Evolutionary conservation across 2,888 invertebrate genomes (phyloP).

Genomic region (Apotomis turbidana): DNA sequence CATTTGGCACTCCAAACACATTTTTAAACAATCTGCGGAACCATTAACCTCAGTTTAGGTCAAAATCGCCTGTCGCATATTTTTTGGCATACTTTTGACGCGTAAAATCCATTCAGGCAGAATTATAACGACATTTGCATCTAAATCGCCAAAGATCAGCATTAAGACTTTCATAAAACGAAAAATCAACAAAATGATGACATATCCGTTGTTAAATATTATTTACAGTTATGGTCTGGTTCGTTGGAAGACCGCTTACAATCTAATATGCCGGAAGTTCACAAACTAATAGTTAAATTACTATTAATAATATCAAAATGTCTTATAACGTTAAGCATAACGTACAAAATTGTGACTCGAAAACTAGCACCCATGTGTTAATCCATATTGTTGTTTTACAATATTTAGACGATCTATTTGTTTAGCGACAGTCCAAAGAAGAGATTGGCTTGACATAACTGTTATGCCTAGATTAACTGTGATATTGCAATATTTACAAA

Average conservation of each 20-base stretch:
- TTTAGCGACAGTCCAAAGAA: slow-evolving; percentile 30
- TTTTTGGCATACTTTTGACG: neutral
- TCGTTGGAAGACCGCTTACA: slow-evolving; percentile 3
- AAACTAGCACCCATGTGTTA: slow-evolving; percentile 42
- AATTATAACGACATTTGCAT: neutral
- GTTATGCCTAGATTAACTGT: slow-evolving; percentile 1
- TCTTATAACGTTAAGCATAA: slow-evolving; percentile 18
- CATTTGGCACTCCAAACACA: slow-evolving; percentile 16
- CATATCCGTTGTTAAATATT: neutral
- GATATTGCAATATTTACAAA: slow-evolving; percentile 9
- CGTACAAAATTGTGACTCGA: slow-evolving; percentile 36
- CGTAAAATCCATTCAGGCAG: neutral
- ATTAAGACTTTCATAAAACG: neutral
- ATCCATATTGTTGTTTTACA: slow-evolving; percentile 30
- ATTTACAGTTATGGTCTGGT: neutral
- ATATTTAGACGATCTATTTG: slow-evolving; percentile 33
- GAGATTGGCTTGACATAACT: slow-evolving; percentile 32
- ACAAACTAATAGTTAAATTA: slow-evolving; percentile 5
- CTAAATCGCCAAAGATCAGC: neutral
- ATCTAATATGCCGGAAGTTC: neutral
- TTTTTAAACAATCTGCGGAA: slow-evolving; percentile 4
- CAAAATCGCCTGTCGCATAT: slow-evolving; percentile 11
- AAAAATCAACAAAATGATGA: neutral
- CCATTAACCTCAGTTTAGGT: slow-evolving; percentile 17
- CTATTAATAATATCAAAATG: slow-evolving; percentile 23